Conservation (phyloP, 2,888 invertebrate genomes). For the Meteorus colon region DNA sequence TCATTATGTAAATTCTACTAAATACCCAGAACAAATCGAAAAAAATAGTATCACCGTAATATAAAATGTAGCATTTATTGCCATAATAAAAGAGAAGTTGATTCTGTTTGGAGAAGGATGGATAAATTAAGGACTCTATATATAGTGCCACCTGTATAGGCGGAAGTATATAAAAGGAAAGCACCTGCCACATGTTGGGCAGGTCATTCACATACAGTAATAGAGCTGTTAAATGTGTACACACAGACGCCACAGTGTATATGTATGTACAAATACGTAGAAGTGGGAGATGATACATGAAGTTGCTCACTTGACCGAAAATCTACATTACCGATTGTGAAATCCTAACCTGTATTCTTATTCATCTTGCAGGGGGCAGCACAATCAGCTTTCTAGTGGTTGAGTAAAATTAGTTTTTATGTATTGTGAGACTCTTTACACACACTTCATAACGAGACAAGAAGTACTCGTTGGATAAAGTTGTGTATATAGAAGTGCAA, state of each 20-base stretch:
- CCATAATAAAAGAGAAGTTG: not conserved
- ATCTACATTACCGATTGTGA: not conserved
- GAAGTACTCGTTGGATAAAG: constrained; percentile 1
- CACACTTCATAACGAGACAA: not conserved
- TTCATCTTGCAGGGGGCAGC: not conserved
- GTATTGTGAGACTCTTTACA: not conserved
- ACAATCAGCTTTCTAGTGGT: constrained; percentile 6
- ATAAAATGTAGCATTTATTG: not conserved
- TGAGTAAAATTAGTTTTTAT: not conserved
- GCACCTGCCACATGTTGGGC: not conserved
- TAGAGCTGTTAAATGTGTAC: not conserved
- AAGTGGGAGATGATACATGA: no score
- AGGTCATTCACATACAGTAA: not conserved
- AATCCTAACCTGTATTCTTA: not conserved
- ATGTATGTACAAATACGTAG: not conserved
- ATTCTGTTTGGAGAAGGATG: not conserved
- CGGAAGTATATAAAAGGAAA: constrained; percentile 9
- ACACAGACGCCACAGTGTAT: not conserved
- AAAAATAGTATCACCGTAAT: no score
- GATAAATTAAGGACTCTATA: not conserved
- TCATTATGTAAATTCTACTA: no score
- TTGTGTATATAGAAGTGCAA: not conserved
- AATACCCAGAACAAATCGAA: no score
- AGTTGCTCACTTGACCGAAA: not conserved
- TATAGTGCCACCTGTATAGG: constrained; percentile 10